phyloP scores from a whole-genome alignment of 2,888 invertebrate species.

The Scelioninae gen. 2 region DNA sequence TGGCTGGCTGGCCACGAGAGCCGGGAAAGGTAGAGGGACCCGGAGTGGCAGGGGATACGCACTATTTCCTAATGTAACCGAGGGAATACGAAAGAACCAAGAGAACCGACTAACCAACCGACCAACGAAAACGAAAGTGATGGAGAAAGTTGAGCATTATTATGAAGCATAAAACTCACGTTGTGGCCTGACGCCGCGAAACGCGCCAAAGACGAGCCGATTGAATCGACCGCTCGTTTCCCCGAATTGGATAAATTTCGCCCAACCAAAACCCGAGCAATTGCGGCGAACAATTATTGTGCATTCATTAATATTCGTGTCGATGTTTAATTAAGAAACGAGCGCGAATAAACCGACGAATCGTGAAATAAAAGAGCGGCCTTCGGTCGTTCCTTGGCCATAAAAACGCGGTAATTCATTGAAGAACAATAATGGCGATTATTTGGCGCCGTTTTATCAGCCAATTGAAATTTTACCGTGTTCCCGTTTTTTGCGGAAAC shows the following conservation, averaged over 20 bases:
- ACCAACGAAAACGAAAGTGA: slow-evolving; percentile 75
- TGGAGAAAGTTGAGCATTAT: slow-evolving; percentile 75
- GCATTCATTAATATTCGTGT: too few species aligned
- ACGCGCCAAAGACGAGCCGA: slow-evolving; percentile 54
- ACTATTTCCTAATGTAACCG: slow-evolving; percentile 68
- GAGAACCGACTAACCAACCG: slow-evolving; percentile 63
- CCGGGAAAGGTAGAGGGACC: slow-evolving; percentile 52
- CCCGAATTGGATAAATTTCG: too few species aligned
- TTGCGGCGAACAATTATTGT: too few species aligned
- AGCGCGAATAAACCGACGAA: too few species aligned
- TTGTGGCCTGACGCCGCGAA: slow-evolving; percentile 57
- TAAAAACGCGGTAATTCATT: not conserved
- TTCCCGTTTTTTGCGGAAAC: slow-evolving; percentile 11
- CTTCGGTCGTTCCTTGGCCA: not conserved
- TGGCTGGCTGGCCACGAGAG: slow-evolving; percentile 62
- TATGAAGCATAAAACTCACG: slow-evolving; percentile 71
- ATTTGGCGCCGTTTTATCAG: slow-evolving; percentile 5
- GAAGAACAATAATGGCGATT: slow-evolving; percentile 2
- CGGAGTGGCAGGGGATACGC: slow-evolving; percentile 66
- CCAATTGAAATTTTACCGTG: slow-evolving; percentile 1
- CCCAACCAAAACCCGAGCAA: too few species aligned
- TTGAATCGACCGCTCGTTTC: slow-evolving; percentile 43
- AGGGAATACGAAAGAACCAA: slow-evolving; percentile 58
- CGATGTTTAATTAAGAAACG: too few species aligned
- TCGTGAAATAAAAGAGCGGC: not conserved